These are phyloP conservation scores for Orius laevigatus DNA, from an alignment of 1,140 invertebrate genomes.

Conservation along the genomic window DNA sequence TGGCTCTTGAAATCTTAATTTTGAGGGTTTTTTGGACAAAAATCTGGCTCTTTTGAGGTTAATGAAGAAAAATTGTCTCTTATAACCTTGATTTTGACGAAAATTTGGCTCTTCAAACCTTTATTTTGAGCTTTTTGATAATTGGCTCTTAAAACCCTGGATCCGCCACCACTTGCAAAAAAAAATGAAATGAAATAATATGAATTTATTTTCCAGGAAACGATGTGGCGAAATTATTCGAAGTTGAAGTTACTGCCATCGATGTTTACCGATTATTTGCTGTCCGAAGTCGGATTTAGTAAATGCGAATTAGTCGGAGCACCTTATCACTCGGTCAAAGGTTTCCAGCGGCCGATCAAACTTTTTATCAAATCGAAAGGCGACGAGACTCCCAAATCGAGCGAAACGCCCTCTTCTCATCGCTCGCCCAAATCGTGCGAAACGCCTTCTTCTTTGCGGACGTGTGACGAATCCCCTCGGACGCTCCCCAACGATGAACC, in stretches of 20 bases:
- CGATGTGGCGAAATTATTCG: constrained; percentile 71
- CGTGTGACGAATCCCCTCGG: too few species aligned
- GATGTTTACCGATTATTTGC: constrained; percentile 75
- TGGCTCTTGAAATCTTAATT: too few species aligned
- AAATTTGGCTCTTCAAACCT: background rate
- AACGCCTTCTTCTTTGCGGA: too few species aligned
- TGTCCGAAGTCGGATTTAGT: constrained; percentile 84
- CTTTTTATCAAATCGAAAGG: constrained; percentile 63
- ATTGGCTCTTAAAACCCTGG: too few species aligned
- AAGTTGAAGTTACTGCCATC: constrained; percentile 74
- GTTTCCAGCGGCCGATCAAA: constrained; percentile 75
- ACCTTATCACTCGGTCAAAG: constrained; percentile 69
- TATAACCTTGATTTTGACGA: background rate
- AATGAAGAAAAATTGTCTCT: too few species aligned
- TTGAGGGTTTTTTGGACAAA: too few species aligned
- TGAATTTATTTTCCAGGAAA: constrained; percentile 51
- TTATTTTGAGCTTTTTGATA: background rate
- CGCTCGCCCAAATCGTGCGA: constrained; percentile 5
- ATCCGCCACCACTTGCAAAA: too few species aligned
- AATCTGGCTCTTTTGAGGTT: too few species aligned
- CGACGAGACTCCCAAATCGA: too few species aligned
- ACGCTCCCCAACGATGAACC: too few species aligned
- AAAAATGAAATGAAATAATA: too few species aligned
- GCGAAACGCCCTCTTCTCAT: constrained; percentile 30
- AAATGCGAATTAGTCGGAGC: constrained; percentile 72